Percentiles rank a stretch among this genome's conserved stretches.
These are phyloP conservation scores for Menidia menidia DNA, from an alignment of 2,797 vertebrate species.

Conservation along the genomic window DNA sequence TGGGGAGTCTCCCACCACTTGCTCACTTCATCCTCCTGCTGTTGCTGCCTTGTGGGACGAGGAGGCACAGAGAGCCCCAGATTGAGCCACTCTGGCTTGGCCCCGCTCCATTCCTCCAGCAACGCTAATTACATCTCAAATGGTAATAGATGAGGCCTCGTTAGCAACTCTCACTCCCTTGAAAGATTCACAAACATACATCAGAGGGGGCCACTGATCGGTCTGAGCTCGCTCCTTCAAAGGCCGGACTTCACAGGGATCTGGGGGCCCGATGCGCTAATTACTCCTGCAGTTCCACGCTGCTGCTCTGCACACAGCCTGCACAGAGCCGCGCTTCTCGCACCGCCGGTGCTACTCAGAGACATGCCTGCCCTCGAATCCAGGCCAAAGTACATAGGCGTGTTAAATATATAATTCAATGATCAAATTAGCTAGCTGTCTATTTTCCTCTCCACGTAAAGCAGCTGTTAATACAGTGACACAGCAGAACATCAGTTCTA, in stretches of 20 bases:
- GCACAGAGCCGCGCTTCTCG: slow-evolving; percentile 40
- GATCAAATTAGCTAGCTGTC: slow-evolving; percentile 58
- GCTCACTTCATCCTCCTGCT: slow-evolving; percentile 75
- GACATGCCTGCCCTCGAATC: slow-evolving; percentile 47
- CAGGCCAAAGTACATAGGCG: slow-evolving; percentile 56
- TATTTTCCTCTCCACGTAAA: slow-evolving; percentile 54
- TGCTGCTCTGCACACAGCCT: slow-evolving; percentile 47
- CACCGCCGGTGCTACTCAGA: slow-evolving; percentile 47
- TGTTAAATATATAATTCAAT: slow-evolving; percentile 72
- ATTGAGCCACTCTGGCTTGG: slow-evolving; percentile 76
- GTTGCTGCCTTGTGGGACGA: slow-evolving; percentile 72
- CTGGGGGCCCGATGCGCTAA: slow-evolving; percentile 68
- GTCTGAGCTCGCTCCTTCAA: slow-evolving; percentile 76
- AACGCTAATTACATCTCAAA: slow-evolving; percentile 79
- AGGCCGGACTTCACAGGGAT: slow-evolving; percentile 76
- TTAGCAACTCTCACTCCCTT: slow-evolving; percentile 77
- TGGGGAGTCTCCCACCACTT: slow-evolving; percentile 62
- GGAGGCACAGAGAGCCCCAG: slow-evolving; percentile 61
- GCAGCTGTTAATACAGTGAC: slow-evolving; percentile 58
- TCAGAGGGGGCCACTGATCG: slow-evolving; percentile 71
- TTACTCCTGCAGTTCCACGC: slow-evolving; percentile 74
- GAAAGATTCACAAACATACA: slow-evolving; percentile 78
- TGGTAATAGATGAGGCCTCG: slow-evolving; percentile 80
- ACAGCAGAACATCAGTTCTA: slow-evolving; percentile 49
- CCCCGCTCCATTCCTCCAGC: slow-evolving; percentile 63